Evolutionary conservation across 1,140 invertebrate genomes (phyloP), one percentile per base, ranked within the genome.

Genomic region (Venustaconcha ellipsiformis): DNA sequence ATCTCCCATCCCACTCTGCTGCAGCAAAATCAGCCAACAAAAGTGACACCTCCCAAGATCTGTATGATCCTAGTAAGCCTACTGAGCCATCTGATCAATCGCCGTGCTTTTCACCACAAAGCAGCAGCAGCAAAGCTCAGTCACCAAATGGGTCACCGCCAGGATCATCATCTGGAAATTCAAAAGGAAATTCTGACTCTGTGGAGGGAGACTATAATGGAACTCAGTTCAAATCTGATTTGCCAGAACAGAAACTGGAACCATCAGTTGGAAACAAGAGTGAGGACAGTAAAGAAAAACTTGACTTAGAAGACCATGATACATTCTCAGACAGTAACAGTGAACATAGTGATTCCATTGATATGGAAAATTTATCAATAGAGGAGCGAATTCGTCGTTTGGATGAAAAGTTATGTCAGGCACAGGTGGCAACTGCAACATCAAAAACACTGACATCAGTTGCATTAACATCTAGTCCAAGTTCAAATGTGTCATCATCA

Each of bases 371-470:
- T 71, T 74, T 82, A 57, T 90, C 90, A 30, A 91, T 97, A 68
- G 96, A 98, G 83, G 96, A 98, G 87, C 91, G 96, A 73, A 95
- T 99, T 91, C 89, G 94, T 89, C 93, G 92, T 14, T 91, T 99
- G 18, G 96, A 98, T 89, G 96, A 97, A 88, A 96, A 96, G 87
- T 74, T 89, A 60, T 80, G 81, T 73, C 80, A 82, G 70, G 72
- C 82, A 26, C 65, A 78, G 57, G 81, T 75, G 23, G 70, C 78
- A 48, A 78, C 83, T 57, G 74, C 80, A 63, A 70, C 80, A 26
- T 73, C 82, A 37, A 80, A 77, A 68, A 56, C 72, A 17, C 57
- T 77, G 23, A 70, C 75, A 37, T 70, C 67, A 72, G 70, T 77
- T 58, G 75, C 70, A 14, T 66, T 73, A 48, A 73, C 78, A 70